Percentiles rank a stretch among this genome's conserved stretches.
Evolutionary conservation across 2,113 vertebrate genomes (phyloP).

Genomic region (Zosterops lateralis): DNA sequence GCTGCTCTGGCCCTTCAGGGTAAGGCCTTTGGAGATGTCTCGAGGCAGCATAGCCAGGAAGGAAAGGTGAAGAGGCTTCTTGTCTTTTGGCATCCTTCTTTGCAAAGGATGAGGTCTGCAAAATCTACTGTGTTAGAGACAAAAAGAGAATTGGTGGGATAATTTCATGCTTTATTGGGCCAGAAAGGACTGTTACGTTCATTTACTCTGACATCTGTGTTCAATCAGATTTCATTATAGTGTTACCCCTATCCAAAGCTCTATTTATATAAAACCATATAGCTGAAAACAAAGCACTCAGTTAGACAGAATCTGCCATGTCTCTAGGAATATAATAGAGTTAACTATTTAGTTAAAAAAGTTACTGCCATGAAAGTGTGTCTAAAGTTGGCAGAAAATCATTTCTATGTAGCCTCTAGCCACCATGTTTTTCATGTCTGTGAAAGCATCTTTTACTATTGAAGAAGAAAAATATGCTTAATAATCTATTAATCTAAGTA

Average conservation of each 20-base stretch:
- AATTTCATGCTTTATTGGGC: conserved; percentile 7
- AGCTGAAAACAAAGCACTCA: not conserved
- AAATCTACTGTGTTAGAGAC: not conserved
- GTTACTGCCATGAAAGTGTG: not conserved
- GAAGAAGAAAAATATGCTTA: not conserved
- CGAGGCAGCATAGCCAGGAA: not conserved
- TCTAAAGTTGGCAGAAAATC: not conserved
- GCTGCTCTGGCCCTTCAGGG: not conserved
- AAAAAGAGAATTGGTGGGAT: not conserved
- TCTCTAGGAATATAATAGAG: not conserved
- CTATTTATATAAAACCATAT: not conserved
- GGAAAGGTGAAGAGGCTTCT: not conserved
- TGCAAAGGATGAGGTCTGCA: not conserved
- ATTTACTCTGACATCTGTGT: conserved; percentile 10
- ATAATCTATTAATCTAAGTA: not conserved
- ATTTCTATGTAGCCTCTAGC: not conserved
- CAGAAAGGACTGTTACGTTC: not conserved
- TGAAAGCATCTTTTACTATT: not conserved
- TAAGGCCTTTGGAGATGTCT: not conserved
- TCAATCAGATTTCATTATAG: conserved; percentile 4
- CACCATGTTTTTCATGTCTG: not conserved
- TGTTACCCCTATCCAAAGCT: not conserved
- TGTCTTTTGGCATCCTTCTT: not conserved
- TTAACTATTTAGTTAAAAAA: not conserved
- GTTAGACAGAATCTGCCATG: not conserved